Evolutionary conservation across 2,113 vertebrate genomes (phyloP).

Genomic region (Argyrosomus japonicus): DNA sequence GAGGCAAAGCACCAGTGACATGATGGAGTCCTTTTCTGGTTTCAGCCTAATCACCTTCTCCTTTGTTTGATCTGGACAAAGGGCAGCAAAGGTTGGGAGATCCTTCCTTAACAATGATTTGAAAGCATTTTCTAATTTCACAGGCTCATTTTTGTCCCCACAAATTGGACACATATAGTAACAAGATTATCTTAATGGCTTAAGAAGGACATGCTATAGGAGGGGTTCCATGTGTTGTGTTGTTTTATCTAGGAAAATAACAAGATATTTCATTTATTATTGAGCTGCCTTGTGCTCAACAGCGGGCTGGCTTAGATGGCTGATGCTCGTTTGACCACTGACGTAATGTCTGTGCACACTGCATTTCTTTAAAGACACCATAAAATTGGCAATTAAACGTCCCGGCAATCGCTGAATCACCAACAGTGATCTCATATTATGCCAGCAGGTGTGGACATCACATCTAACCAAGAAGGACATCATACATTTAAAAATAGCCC

Average conservation of each 20-base stretch:
- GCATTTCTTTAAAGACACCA: neutral
- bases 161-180: neutral
- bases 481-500: neutral
- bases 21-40: conserved; percentile 50
- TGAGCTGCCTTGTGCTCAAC: neutral
- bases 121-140: neutral
- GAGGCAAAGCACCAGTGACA: conserved; percentile 53
- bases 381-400: neutral
- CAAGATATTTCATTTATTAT: neutral
- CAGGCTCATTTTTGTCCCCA: neutral
- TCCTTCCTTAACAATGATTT: neutral
- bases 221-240: neutral
- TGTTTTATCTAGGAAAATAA: neutral
- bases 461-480: neutral
- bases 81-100: neutral
- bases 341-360: neutral
- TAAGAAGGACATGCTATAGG: neutral
- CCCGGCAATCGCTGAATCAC: neutral
- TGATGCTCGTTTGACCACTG: neutral
- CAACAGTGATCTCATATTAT: neutral
- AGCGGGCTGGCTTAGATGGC: neutral
- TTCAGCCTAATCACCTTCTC: conserved; percentile 44
- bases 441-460: neutral
- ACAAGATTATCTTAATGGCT: neutral
- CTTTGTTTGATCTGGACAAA: conserved; percentile 25